These are phyloP conservation scores for Parascotia fuliginaria DNA, from an alignment of 2,888 invertebrate genomes.

Conservation along the genomic window DNA sequence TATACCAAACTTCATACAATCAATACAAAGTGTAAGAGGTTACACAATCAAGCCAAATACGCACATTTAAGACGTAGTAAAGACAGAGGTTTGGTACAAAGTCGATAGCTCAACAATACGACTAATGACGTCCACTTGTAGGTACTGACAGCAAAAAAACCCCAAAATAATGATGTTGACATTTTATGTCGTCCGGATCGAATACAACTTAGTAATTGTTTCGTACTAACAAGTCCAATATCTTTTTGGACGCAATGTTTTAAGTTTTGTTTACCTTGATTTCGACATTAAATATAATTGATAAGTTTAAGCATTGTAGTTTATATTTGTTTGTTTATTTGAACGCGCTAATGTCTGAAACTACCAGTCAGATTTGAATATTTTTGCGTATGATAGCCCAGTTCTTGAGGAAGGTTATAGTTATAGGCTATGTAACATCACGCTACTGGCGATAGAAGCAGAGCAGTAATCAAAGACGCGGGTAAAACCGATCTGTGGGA, in stretches of 20 bases:
- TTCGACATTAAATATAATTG: background rate
- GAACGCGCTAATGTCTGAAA: too few relatives aligned
- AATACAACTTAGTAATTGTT: conserved; percentile 9
- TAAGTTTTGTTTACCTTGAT: background rate
- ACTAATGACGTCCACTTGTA: conserved; percentile 58
- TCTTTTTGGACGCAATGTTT: background rate
- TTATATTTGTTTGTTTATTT: too few relatives aligned
- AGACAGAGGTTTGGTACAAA: conserved; percentile 39
- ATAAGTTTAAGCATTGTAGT: too few relatives aligned
- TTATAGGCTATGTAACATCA: too few relatives aligned
- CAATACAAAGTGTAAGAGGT: too few relatives aligned
- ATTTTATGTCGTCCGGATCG: conserved; percentile 18
- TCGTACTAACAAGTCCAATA: background rate
- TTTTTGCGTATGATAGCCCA: too few relatives aligned
- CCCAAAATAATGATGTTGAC: conserved; percentile 28
- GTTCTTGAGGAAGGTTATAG: too few relatives aligned
- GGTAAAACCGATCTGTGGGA: too few relatives aligned
- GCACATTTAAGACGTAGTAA: conserved; percentile 11
- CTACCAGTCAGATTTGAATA: too few relatives aligned
- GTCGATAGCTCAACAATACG: conserved; percentile 61
- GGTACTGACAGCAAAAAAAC: conserved; percentile 47
- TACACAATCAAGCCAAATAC: background rate
- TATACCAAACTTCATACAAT: too few relatives aligned
- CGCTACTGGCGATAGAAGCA: too few relatives aligned
- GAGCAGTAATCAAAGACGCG: too few relatives aligned